Evolutionary conservation across 2,797 vertebrate species (phyloP), one percentile per base, ranked within the genome.

Genomic region (Acrossocheilus wenchowensis): DNA sequence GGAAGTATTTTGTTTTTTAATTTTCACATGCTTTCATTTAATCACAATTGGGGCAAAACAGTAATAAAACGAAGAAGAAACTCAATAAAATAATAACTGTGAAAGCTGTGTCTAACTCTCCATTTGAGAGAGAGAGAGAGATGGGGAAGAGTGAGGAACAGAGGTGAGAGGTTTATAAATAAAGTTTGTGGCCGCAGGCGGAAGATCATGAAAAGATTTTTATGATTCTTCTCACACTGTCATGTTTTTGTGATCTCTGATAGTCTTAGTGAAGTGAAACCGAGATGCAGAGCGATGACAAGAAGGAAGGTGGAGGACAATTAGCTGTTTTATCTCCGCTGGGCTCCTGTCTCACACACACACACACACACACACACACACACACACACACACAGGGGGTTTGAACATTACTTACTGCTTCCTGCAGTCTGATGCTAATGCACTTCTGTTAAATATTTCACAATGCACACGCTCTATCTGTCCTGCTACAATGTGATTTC

Each of bases 381-480:
- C 26, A 26, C 26, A 26, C 72, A 9, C 21, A 14, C 41, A 26
- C 73, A 34, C 73, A 68, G 54, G 36, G 64, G 64, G n/a, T 68
- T 73, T 83, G 36, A 50, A 62, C 74, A 73, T 79, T 66, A 83
- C 50, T 72, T 73, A 23, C 26, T 54, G 12, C 72, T 66, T 83
- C 86, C 89, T 89, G 89, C 30, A 57, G 50, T 90, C 91, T 92
- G 91, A 89, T 92, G 91, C 92, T 95, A 96, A 96, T 95, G 95
- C 92, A 90, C 92, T 95, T 91, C 89, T 89, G 89, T 91, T 96
- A 93, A 96, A 96, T 96, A 95, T 96, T 95, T 95, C 91, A 95
- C 92, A 87, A 89, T 82, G 85, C 90, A 91, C 86, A 88, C 82
- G 84, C 84, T 92, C 85, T 89, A 8, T 60, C 14, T 86, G 77